Percentiles rank a stretch among this genome's conserved stretches.
Evolutionary conservation across 2,797 vertebrate species (phyloP).

Genomic region (Syngnathus acus): DNA sequence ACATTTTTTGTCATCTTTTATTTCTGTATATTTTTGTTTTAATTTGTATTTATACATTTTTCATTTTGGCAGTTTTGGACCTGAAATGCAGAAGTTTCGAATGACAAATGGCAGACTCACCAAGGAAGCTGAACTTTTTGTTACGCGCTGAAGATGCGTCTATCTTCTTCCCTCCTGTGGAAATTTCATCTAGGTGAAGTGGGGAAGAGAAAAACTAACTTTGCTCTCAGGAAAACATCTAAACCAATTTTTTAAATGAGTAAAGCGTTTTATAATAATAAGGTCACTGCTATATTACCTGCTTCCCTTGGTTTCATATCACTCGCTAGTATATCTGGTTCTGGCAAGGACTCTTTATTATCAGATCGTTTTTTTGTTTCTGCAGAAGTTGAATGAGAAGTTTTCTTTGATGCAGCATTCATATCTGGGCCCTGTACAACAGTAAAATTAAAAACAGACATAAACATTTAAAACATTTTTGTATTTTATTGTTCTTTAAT

Average conservation of each 20-base stretch:
- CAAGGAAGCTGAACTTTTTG: conserved; percentile 74
- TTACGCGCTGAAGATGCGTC: conserved; percentile 42
- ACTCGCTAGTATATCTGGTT: conserved; percentile 1
- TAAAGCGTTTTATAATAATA: background rate
- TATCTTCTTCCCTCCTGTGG: conserved; percentile 45
- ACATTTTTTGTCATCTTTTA: too few relatives aligned
- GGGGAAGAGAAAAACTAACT: conserved; percentile 11
- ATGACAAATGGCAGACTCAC: conserved; percentile 48
- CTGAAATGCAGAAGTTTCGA: too few relatives aligned
- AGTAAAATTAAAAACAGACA: conserved; percentile 5
- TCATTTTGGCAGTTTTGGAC: too few relatives aligned
- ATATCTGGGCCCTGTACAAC: conserved; percentile 75
- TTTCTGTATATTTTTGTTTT: too few relatives aligned
- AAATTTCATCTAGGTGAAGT: conserved; percentile 47
- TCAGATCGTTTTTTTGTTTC: conserved; percentile 58
- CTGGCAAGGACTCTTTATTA: conserved; percentile 31
- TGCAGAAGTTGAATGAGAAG: conserved; percentile 48
- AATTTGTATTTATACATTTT: too few relatives aligned
- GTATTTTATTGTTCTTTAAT: too few relatives aligned
- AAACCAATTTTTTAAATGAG: conserved; percentile 9
- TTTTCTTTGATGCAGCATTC: conserved; percentile 72
- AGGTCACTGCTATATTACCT: conserved; percentile 33
- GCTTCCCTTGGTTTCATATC: conserved; percentile 35
- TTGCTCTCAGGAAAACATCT: conserved; percentile 25
- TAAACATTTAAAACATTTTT: background rate